Evolutionary conservation across 2,797 vertebrate genomes (phyloP), one percentile per base, ranked within the genome.

Genomic region (Masticophis lateralis): DNA sequence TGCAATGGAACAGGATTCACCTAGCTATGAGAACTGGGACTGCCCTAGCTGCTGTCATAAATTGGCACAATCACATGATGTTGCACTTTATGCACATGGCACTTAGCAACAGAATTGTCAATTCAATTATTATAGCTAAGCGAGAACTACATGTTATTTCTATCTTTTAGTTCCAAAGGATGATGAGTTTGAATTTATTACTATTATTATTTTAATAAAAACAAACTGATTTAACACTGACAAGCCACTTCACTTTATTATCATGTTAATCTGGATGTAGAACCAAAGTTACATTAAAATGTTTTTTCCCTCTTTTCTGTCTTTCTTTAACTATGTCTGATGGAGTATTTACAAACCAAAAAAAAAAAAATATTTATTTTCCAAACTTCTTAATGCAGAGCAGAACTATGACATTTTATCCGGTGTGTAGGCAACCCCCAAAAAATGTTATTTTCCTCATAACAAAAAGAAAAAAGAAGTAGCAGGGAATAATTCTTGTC

Each of bases 401-500:
- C 91, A 90, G 25, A 92, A 90, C 74, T 93, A 66, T 95, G 94
- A 95, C 90, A 96, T 93, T 96, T 94, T 95, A 95, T 94, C 94
- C 94, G 94, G 79, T 92, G 96, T 94, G 95, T 93, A 96, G 94
- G 88, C 94, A 95, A 96, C n/a, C n/a, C 87, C 59, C 95, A 97
- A 74, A 95, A 97, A 95, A 93, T 88, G 94, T 95, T 93, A 97
- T 95, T 96, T 97, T 95, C 95, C 93, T 93, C 93, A 89, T 94
- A 96, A 97, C 92, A 96, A 93, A 97, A 97, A 18, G 32, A 7
- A 8, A 4, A 96, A 92, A 97, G 97, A 97, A 95, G 8, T 53
- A 8, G 94, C 0, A 10, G 96, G 94, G 96, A 96, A 95, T 97
- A 97, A 96, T 94, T 97, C 93, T 91, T 97, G 96, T 96, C 97